A percentile compares a stretch with the other conserved stretches of the same genome.
phyloP scores from a whole-genome alignment of 2,888 invertebrate species.

The Pyrrhosoma nymphula region DNA sequence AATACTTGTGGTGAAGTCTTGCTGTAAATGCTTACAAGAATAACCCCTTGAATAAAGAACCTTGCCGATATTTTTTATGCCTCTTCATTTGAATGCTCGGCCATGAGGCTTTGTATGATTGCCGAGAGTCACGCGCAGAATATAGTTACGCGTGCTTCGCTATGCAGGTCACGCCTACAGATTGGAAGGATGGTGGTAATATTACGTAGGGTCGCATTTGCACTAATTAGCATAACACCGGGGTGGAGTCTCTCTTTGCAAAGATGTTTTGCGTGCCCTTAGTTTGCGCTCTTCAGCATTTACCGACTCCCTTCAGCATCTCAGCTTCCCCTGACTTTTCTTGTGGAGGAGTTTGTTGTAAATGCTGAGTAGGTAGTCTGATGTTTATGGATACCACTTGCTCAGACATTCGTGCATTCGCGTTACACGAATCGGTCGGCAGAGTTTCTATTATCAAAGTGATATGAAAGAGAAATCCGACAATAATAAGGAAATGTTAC shows the following conservation, averaged over 20 bases:
- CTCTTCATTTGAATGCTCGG: background rate
- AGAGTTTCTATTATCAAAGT: no score
- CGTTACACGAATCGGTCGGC: no score
- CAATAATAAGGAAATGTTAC: background rate
- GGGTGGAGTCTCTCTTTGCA: background rate
- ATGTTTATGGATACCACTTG: background rate
- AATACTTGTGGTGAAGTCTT: no score
- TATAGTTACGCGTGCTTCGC: background rate
- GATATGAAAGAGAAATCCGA: background rate
- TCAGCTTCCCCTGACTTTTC: background rate
- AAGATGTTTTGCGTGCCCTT: background rate
- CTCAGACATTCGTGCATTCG: no score
- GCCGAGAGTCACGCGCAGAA: background rate
- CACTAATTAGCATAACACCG: background rate
- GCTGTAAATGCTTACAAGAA: no score
- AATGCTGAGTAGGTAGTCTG: background rate
- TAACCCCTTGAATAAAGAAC: no score
- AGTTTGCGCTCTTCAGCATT: background rate
- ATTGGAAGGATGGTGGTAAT: background rate
- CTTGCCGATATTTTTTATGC: no score
- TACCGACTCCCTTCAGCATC: background rate
- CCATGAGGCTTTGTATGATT: background rate
- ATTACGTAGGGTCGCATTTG: background rate
- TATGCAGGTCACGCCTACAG: background rate
- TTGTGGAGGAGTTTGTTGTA: background rate